These are phyloP conservation scores for Desoria tigrina DNA, from an alignment of 2,888 invertebrate species.

Conservation along the genomic window DNA sequence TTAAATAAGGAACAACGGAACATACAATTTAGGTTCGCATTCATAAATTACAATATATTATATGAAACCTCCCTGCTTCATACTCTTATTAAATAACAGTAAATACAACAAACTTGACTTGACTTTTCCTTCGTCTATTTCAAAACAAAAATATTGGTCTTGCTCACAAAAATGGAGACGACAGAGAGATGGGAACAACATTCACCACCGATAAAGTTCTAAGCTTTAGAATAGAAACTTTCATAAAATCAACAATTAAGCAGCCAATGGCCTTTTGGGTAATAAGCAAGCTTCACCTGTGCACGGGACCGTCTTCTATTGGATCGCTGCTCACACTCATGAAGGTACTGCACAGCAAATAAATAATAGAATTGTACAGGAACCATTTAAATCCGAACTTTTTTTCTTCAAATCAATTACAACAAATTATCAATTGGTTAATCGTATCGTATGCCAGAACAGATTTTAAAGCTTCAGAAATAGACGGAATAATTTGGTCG, in stretches of 20 bases:
- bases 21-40: not conserved
- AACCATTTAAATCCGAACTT: not conserved
- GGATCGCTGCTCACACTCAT: slow-evolving; percentile 39
- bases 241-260: not conserved
- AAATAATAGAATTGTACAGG: slow-evolving; percentile 8
- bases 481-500: no score
- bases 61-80: not conserved
- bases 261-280: slow-evolving; percentile 5
- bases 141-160: slow-evolving; percentile 1
- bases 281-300: slow-evolving; percentile 44
- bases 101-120: not conserved
- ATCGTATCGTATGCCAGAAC: no score
- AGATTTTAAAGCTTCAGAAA: no score
- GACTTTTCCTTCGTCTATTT: no score
- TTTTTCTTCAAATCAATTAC: no score
- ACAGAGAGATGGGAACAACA: not conserved
- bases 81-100: not conserved
- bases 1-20: no score
- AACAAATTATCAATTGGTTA: no score
- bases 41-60: no score
- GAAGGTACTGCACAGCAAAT: slow-evolving; percentile 37
- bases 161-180: no score
- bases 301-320: slow-evolving; percentile 44
- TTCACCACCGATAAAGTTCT: slow-evolving; percentile 12
- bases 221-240: slow-evolving; percentile 18